Percentiles rank a stretch among this genome's conserved stretches.
These are phyloP conservation scores for Anoplolepis gracilipes DNA, from an alignment of 1,140 invertebrate species.

Conservation along the genomic window DNA sequence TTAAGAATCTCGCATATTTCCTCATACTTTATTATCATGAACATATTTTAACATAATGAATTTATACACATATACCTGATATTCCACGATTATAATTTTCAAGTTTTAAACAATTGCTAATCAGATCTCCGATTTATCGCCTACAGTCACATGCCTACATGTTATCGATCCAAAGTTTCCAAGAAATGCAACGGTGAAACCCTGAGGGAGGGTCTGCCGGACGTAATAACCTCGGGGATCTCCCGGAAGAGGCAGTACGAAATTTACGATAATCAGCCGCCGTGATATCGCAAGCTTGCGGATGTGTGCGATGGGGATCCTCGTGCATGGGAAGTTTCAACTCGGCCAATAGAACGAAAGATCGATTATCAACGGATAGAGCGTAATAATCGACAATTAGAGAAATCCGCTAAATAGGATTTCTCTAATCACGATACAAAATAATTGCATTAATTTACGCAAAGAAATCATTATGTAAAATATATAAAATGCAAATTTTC, in stretches of 20 bases:
- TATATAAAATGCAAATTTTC: not conserved
- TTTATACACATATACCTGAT: not conserved
- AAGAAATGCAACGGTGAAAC: conserved; percentile 55
- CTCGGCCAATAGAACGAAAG: conserved; percentile 23
- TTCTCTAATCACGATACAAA: not conserved
- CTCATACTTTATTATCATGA: not conserved
- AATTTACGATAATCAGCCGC: conserved; percentile 71
- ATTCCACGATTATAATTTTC: not conserved
- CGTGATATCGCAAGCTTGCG: conserved; percentile 32
- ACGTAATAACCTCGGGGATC: conserved; percentile 72
- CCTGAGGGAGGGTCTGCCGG: conserved; percentile 18
- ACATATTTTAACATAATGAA: not conserved
- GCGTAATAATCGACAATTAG: conserved; percentile 38
- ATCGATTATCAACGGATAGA: conserved; percentile 26
- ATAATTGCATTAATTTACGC: not conserved
- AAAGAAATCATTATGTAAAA: not conserved
- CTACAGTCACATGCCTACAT: conserved; percentile 52
- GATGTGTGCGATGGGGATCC: conserved; percentile 10
- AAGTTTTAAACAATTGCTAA: conserved; percentile 30
- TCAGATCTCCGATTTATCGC: conserved; percentile 52
- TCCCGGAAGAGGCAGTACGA: conserved; percentile 55
- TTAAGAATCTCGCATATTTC: not conserved
- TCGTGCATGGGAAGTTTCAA: conserved; percentile 36
- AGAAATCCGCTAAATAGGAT: conserved; percentile 15
- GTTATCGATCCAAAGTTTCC: conserved; percentile 68